Evolutionary conservation across 2,888 invertebrate species (phyloP), one percentile per base, ranked within the genome.

Genomic region (Eucera pruinosa): DNA sequence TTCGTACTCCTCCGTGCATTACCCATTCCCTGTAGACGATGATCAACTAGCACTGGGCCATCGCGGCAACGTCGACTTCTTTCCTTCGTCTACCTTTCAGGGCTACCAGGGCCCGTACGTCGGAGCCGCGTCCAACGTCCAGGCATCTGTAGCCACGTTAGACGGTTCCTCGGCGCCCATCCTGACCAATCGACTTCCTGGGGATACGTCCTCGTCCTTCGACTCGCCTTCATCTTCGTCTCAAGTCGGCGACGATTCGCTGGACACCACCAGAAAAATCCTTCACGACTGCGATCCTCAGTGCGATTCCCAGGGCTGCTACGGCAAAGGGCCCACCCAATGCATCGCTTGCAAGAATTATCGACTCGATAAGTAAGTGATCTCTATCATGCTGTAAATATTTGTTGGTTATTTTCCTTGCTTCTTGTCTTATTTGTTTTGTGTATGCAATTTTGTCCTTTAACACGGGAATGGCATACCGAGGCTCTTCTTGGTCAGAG

Each of bases 271-370:
- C 13, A 88, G 85, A 43, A 86, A 88, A 58, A 85, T 91, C 9
- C 83, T 95, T 83, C 95, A 95, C 88, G 95, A 96, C 87, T 97
- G 97, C 93, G 96, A 97, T 92, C 96, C 96, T 33, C 96, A 97
- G 92, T 97, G 97, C 93, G 97, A 97, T 92, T 93, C 95, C 50
- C 96, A 96, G 92, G 97, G 97, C 58, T 97, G 97, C 92, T 97
- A 96, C 89, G 97, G 97, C 74, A 95, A 95, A 89, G 97, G 97
- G 82, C 96, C 97, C 7, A 95, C 96, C 30, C 97, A 97, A 89
- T 97, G 97, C 91, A 95, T 97, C 68, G 95, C 96, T 36, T 97
- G 97, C 92, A 96, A 95, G 91, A 95, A 96, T 88, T 97, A 96
- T 89, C 94, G 96, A 52, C 94, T 97, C 84, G 97, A 97, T 90